Evolutionary conservation across 1,140 invertebrate genomes (phyloP).

Genomic region (Eueides isabella): DNA sequence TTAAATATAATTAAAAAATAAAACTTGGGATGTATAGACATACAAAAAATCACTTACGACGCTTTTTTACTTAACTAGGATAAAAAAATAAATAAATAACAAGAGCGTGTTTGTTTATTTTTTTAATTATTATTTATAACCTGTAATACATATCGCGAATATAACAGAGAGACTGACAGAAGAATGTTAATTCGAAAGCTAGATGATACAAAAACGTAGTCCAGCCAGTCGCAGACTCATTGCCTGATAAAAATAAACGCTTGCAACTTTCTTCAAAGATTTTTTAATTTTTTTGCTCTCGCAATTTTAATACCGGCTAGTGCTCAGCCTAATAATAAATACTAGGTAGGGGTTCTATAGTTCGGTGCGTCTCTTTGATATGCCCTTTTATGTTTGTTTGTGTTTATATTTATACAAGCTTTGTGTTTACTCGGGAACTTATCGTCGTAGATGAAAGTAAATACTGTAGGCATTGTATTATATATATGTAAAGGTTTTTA

Average conservation of each 20-base stretch:
- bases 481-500: neutral
- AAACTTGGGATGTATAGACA: too few species aligned
- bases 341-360: constrained; percentile 23
- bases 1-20: too few species aligned
- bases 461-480: neutral
- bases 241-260: constrained; percentile 21
- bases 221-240: constrained; percentile 10
- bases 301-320: constrained; percentile 25
- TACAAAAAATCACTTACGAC: too few species aligned
- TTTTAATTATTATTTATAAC: neutral
- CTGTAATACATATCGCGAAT: neutral
- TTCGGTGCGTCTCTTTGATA: constrained; percentile 19
- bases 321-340: constrained; percentile 31
- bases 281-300: constrained; percentile 10
- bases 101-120: too few species aligned
- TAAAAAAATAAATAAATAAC: too few species aligned
- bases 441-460: constrained; percentile 1
- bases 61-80: too few species aligned
- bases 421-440: neutral
- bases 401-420: constrained; percentile 22
- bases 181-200: constrained; percentile 23
- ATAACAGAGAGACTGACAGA: constrained; percentile 2
- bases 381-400: constrained; percentile 31
- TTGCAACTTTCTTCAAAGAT: neutral
- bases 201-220: constrained; percentile 10